Evolutionary conservation across 2,797 vertebrate species (phyloP).

Genomic region (Catharus ustulatus): DNA sequence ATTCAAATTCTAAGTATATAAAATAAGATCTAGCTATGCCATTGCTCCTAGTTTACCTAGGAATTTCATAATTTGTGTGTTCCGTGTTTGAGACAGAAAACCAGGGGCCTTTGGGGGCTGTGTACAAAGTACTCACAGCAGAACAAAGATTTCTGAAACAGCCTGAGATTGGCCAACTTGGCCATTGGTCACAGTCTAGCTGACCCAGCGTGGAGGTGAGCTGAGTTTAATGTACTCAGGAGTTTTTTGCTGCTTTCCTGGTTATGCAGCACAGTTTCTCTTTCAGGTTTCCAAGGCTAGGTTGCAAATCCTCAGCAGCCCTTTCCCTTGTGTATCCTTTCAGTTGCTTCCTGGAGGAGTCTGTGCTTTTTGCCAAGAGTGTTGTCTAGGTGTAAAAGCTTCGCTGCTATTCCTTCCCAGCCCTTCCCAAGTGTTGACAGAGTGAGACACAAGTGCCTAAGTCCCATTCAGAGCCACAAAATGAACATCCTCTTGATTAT

Average conservation of each 20-base stretch:
- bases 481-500: background rate
- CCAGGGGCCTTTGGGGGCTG: background rate
- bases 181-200: conserved; percentile 1
- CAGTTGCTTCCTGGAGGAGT: background rate
- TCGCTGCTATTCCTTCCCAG: background rate
- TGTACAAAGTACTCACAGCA: background rate
- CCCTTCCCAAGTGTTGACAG: conserved; percentile 22
- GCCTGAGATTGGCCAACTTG: background rate
- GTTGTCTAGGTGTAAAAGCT: conserved; percentile 42
- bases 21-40: background rate
- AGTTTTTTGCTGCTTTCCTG: background rate
- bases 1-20: background rate
- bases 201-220: conserved; percentile 6
- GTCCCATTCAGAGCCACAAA: conserved; percentile 5
- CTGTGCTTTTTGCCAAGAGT: conserved; percentile 4
- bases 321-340: background rate
- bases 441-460: background rate
- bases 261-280: background rate
- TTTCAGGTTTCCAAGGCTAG: background rate
- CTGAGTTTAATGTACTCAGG: background rate
- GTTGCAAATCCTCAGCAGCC: background rate
- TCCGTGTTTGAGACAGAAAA: background rate
- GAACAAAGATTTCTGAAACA: background rate
- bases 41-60: background rate
- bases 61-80: background rate